Percentiles rank a stretch among this genome's conserved stretches.
These are phyloP conservation scores for Papilio gigon DNA, from an alignment of 2,888 invertebrate genomes.

Conservation along the genomic window DNA sequence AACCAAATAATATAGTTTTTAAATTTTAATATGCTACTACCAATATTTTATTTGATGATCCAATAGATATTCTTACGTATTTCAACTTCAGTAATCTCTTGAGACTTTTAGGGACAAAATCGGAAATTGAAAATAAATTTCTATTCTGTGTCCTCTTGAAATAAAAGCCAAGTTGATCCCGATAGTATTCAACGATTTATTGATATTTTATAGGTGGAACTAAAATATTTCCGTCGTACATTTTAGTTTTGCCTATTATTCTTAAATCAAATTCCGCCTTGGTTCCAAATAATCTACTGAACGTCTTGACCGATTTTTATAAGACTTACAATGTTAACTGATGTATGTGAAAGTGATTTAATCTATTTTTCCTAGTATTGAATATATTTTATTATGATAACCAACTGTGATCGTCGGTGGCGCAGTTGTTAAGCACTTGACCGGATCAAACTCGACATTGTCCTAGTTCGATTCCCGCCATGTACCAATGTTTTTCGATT, in stretches of 20 bases:
- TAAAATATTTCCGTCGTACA: too few species aligned
- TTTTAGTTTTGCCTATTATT: neutral
- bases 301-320: too few species aligned
- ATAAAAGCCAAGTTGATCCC: constrained; percentile 29
- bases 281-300: too few species aligned
- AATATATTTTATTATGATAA: too few species aligned
- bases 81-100: constrained; percentile 13
- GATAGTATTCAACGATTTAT: constrained; percentile 14
- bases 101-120: constrained; percentile 4
- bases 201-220: neutral
- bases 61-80: neutral
- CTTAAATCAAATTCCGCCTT: neutral
- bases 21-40: neutral
- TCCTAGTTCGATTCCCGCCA: too few species aligned
- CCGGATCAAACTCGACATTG: too few species aligned
- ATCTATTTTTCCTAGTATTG: too few species aligned
- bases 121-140: constrained; percentile 31
- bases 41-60: neutral
- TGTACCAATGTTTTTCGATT: too few species aligned
- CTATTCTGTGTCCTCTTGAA: neutral
- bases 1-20: neutral
- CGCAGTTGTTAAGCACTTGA: too few species aligned
- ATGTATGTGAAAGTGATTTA: too few species aligned
- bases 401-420: too few species aligned
- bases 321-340: too few species aligned